A percentile compares a stretch with the other conserved stretches of the same genome.
Conservation (phyloP, 2,113 vertebrate genomes). For the Oostethus manadensis region DNA sequence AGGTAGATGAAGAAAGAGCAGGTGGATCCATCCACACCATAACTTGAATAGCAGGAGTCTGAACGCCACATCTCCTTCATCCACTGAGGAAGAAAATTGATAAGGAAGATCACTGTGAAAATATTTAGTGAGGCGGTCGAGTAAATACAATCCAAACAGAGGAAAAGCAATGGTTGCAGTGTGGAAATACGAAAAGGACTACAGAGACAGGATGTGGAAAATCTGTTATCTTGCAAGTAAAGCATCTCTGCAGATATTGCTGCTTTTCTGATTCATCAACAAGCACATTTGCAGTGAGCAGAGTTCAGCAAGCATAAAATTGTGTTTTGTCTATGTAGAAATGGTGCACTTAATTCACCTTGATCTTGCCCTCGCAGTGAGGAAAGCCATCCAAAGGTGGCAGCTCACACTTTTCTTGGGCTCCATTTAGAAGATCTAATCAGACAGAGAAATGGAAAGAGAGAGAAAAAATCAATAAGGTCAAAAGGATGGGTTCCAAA, state of each 20-base stretch:
- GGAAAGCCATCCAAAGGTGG: conserved; percentile 96
- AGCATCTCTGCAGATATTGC: background rate
- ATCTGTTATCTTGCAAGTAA: background rate
- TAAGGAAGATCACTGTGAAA: background rate
- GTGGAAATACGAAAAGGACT: too few relatives aligned
- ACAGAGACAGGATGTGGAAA: background rate
- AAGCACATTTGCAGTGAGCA: background rate
- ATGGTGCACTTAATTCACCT: conserved; percentile 70
- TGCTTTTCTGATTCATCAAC: background rate
- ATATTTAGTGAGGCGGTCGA: background rate
- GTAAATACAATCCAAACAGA: background rate
- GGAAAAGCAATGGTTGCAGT: background rate
- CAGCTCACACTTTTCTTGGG: conserved; percentile 97
- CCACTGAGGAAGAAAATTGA: conserved; percentile 75
- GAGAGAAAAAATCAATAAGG: conserved; percentile 39
- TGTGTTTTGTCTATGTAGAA: background rate
- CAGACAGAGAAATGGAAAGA: conserved; percentile 14
- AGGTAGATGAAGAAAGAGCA: conserved; percentile 99
- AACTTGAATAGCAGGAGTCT: conserved; percentile 88
- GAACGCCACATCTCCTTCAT: conserved; percentile 99
- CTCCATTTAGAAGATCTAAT: conserved; percentile 94
- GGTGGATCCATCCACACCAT: conserved; percentile 90
- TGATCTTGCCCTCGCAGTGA: conserved; percentile 95
- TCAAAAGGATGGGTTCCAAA: conserved; percentile 6
- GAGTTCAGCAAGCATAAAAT: background rate